Base-by-base conservation (phyloP, 2,888 invertebrate species). In the Cheilosia scutellata region DNA sequence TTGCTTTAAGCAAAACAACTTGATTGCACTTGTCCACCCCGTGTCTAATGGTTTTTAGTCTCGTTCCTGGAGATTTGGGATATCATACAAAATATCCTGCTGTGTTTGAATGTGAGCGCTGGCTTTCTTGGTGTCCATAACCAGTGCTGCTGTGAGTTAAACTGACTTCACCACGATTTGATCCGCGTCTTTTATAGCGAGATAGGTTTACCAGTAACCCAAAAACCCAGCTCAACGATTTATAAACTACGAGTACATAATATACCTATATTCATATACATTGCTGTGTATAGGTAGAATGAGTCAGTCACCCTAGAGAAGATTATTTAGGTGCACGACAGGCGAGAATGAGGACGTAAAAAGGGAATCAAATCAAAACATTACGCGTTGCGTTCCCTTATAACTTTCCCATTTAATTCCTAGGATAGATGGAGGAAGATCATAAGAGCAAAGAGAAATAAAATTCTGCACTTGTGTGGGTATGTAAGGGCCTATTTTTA, bases 171-270 rank as follows among this genome's bases (percentile, higher is more conserved):
- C 80, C 76, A 37, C 68, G 76, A 76, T 66, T 86, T 76, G 68
- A 86, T 86, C 68, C 80, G 82, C 86, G 86, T 77, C 86, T 86
- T 86, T 86, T 86, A 86, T 86, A 86, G 82, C 82, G 80, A 72
- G 65, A 33, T 51, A 29, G 37, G 29, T 60, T 60, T 68, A 4
- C 53, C n/a, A 60, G 27, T 68, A 55, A 58, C 29, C 20, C 33
- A 68, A 13, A 55, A 42, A 40, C 5, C 44, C 37, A 68, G 51
- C 76, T 63, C 60, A 20, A 33, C 49, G 51, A 60, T 60, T 72
- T 66, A 27, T 53, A 44, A 66, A 65, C 11, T 11, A 27, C 49
- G 25, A 49, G 65, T 16, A 65, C 44, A 37, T 2, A 20, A 20
- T 20, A 20, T 20, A 20, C 20, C 20, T 20, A 62, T 47, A 55